Percentiles rank a stretch among this genome's conserved stretches.
phyloP scores from a whole-genome alignment of 2,113 vertebrate genomes.

The Lophochroa leadbeateri region DNA sequence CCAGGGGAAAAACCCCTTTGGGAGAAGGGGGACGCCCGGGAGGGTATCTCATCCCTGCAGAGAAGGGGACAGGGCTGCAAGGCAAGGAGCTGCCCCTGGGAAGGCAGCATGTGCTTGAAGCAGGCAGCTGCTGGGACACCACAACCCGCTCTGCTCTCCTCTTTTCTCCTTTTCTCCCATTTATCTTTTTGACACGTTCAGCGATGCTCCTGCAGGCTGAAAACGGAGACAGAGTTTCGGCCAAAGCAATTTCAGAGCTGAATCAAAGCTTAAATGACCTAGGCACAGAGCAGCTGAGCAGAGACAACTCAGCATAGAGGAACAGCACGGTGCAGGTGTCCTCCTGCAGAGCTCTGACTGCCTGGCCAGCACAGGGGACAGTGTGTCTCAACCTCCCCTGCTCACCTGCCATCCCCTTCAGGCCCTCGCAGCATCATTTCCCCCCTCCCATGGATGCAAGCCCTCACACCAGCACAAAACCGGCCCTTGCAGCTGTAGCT shows the following conservation, averaged over 20 bases:
- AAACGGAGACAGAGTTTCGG: conserved; percentile 39
- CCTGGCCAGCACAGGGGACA: background rate
- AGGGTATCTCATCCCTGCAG: background rate
- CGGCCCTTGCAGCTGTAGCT: background rate
- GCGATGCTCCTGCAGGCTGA: conserved; percentile 35
- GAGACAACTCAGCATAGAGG: background rate
- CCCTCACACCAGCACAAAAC: background rate
- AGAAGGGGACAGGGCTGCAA: background rate
- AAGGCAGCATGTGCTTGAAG: background rate
- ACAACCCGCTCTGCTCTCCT: background rate
- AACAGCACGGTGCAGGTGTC: background rate
- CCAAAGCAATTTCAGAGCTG: conserved; percentile 27
- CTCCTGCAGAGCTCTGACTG: background rate
- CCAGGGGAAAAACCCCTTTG: background rate
- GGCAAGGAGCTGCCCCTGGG: background rate
- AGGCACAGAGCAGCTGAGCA: background rate
- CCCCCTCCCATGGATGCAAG: background rate
- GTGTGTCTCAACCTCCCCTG: accelerated
- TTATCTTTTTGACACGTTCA: conserved; percentile 44
- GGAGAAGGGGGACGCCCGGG: background rate
- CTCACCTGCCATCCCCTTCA: background rate
- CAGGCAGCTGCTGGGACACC: background rate
- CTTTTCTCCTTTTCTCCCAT: background rate
- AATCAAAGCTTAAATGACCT: conserved; percentile 26
- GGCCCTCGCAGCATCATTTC: background rate